phyloP scores from a whole-genome alignment of 2,113 vertebrate species.

The Pygoscelis antarcticus region DNA sequence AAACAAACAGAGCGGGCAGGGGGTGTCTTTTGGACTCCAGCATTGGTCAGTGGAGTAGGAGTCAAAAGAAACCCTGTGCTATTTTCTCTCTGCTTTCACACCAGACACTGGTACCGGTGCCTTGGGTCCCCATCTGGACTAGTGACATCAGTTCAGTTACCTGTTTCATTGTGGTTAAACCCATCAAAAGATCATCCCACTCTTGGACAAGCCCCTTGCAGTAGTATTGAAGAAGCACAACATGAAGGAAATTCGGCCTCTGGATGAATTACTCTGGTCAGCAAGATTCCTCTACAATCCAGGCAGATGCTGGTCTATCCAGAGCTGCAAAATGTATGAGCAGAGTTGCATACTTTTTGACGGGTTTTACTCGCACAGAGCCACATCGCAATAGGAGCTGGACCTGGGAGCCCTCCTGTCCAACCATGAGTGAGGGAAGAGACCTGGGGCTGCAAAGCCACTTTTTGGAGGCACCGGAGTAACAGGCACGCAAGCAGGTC shows the following conservation, averaged over 20 bases:
- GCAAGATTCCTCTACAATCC: not conserved
- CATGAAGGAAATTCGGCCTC: not conserved
- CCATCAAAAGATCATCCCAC: fast-evolving
- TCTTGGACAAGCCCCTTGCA: not conserved
- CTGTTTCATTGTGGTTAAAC: not conserved
- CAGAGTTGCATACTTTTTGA: not conserved
- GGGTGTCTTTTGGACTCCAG: constrained; percentile 24
- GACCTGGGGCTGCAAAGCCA: not conserved
- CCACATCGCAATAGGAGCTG: not conserved
- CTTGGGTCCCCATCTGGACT: not conserved
- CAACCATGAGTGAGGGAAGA: not conserved
- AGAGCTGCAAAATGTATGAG: not conserved
- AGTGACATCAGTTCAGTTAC: not conserved
- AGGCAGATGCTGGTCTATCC: not conserved
- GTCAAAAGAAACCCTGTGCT: not conserved
- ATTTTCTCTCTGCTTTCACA: not conserved
- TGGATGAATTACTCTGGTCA: not conserved
- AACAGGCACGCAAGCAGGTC: not conserved
- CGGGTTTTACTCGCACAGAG: fast-evolving
- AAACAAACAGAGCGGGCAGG: constrained; percentile 36
- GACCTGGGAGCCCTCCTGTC: not conserved
- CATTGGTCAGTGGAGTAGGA: not conserved
- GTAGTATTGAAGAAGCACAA: not conserved
- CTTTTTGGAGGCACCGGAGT: not conserved
- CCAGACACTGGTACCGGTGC: not conserved